phyloP scores from a whole-genome alignment of 2,888 invertebrate species.

The Macropis europaea region DNA sequence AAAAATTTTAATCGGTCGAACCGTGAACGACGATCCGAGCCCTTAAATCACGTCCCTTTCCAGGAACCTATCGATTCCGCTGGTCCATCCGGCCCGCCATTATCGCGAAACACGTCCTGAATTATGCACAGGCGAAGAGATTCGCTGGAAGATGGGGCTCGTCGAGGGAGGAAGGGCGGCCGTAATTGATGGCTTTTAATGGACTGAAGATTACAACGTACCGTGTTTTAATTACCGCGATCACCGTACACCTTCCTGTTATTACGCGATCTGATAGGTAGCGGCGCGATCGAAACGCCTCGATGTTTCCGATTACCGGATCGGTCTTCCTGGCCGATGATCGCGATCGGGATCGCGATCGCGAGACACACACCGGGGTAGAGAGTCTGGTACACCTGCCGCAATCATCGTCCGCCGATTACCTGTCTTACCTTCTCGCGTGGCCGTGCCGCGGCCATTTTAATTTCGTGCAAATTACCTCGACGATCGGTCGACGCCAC shows the following conservation, averaged over 20 bases:
- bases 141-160: constrained; percentile 36
- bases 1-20: constrained; percentile 49
- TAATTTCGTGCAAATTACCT: constrained; percentile 46
- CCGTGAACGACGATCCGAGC: constrained; percentile 3
- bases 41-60: constrained; percentile 58
- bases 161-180: constrained; percentile 19
- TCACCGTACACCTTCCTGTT: constrained; percentile 58
- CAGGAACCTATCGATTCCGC: constrained; percentile 57
- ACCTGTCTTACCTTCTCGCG: background rate
- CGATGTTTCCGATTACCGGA: constrained; percentile 45
- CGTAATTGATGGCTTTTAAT: constrained; percentile 67
- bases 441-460: constrained; percentile 14
- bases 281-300: constrained; percentile 42
- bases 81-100: constrained; percentile 35
- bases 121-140: constrained; percentile 53
- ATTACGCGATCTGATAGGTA: constrained; percentile 57
- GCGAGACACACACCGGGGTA: constrained; percentile 49
- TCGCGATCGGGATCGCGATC: constrained; percentile 33
- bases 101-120: constrained; percentile 55
- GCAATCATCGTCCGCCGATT: constrained; percentile 45
- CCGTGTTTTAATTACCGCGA: constrained; percentile 67
- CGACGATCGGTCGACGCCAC: constrained; percentile 6
- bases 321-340: background rate
- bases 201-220: constrained; percentile 59
- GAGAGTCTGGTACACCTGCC: constrained; percentile 31